Conservation (phyloP, 2,797 vertebrate genomes). For the Eptatretus atami region DNA sequence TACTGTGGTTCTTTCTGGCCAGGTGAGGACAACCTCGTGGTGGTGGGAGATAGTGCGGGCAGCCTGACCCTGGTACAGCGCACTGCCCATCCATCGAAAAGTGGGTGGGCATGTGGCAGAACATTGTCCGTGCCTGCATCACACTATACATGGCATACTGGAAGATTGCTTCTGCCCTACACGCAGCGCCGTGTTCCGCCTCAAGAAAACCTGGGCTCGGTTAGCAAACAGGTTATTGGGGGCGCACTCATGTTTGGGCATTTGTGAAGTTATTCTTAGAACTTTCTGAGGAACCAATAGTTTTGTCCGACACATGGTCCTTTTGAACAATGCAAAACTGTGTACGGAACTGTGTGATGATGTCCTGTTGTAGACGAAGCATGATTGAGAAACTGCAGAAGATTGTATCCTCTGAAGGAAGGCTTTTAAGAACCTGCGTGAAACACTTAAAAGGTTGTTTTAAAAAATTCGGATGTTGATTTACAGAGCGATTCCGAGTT, state of each 20-base stretch:
- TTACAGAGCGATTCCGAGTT: too few relatives aligned
- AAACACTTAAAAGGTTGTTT: too few relatives aligned
- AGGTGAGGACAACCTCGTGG: constrained; percentile 91
- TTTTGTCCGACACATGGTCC: too few relatives aligned
- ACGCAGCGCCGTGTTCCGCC: constrained; percentile 82
- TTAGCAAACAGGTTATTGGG: constrained; percentile 62
- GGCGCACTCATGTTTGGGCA: background rate
- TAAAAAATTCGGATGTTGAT: too few relatives aligned
- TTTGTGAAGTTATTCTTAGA: too few relatives aligned
- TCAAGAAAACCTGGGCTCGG: constrained; percentile 93
- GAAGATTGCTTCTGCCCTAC: constrained; percentile 87
- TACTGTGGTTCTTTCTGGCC: background rate
- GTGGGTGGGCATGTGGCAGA: constrained; percentile 89
- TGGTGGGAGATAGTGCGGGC: constrained; percentile 63
- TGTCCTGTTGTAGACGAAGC: too few relatives aligned
- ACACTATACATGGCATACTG: constrained; percentile 91
- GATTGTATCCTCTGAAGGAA: too few relatives aligned
- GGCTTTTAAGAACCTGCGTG: too few relatives aligned
- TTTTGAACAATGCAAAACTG: too few relatives aligned
- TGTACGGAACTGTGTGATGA: too few relatives aligned
- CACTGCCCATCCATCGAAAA: constrained; percentile 54
- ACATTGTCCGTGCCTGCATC: constrained; percentile 90
- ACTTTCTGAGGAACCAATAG: too few relatives aligned
- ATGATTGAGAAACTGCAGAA: too few relatives aligned
- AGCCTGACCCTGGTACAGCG: constrained; percentile 38